These are phyloP conservation scores for Chrysotoxum bicinctum DNA, from an alignment of 2,888 invertebrate genomes.

Conservation along the genomic window DNA sequence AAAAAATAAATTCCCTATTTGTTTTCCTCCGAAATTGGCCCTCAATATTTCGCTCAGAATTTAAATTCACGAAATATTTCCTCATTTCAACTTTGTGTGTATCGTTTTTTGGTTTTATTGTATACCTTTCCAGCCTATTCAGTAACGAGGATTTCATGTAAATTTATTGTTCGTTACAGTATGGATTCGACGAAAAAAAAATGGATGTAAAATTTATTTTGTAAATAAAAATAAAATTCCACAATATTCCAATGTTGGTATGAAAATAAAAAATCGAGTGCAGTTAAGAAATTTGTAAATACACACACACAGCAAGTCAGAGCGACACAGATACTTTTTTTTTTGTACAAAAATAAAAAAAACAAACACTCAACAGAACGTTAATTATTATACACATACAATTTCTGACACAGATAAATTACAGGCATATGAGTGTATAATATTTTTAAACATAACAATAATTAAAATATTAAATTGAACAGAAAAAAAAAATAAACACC, in stretches of 20 bases:
- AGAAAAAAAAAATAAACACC: conserved; percentile 16
- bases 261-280: conserved; percentile 33
- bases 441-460: conserved; percentile 24
- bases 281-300: conserved; percentile 31
- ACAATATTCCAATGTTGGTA: conserved; percentile 19
- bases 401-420: conserved; percentile 34
- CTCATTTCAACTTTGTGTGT: background rate
- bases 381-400: conserved; percentile 15
- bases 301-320: conserved; percentile 32
- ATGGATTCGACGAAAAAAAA: conserved; percentile 14
- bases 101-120: background rate
- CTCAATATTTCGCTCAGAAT: conserved; percentile 4
- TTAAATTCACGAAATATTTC: conserved; percentile 4
- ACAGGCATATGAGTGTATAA: conserved; percentile 14
- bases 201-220: conserved; percentile 40
- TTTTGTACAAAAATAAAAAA: conserved; percentile 1
- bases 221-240: background rate
- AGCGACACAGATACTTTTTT: conserved; percentile 18
- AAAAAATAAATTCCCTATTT: background rate
- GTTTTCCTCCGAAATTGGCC: background rate
- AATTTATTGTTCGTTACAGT: conserved; percentile 16
- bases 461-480: conserved; percentile 6
- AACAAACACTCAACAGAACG: conserved; percentile 36
- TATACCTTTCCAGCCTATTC: background rate
- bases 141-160: conserved; percentile 43